Conservation (phyloP, 2,888 invertebrate species). For the Plusia festucae region DNA sequence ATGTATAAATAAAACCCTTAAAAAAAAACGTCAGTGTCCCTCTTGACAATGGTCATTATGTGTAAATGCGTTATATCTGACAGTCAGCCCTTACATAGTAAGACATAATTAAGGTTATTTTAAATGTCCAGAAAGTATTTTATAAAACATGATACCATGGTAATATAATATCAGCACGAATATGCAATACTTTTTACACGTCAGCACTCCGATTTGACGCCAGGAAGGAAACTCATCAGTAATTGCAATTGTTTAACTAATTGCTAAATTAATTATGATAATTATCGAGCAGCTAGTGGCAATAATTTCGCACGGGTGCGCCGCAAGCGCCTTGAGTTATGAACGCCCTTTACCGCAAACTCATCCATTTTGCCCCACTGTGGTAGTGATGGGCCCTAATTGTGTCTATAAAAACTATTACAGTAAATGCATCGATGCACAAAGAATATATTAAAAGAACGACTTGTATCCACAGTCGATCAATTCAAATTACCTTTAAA, state of each 20-base stretch:
- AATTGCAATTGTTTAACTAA: constrained; percentile 56
- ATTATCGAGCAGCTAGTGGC: constrained; percentile 48
- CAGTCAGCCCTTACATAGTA: not conserved
- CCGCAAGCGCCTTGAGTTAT: constrained; percentile 56
- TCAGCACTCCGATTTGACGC: constrained; percentile 46
- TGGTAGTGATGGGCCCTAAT: constrained; percentile 51
- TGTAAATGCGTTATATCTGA: constrained; percentile 6
- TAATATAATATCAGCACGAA: constrained; percentile 35
- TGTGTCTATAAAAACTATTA: constrained; percentile 56
- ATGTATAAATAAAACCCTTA: constrained; percentile 15
- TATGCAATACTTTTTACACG: constrained; percentile 27
- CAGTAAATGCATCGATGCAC: constrained; percentile 52
- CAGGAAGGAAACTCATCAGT: constrained; percentile 35
- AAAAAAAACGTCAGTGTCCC: not conserved
- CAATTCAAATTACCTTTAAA: constrained; percentile 37
- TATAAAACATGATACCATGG: constrained; percentile 3
- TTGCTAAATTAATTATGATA: constrained; percentile 60
- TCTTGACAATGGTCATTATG: constrained; percentile 8
- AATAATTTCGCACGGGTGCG: constrained; percentile 54
- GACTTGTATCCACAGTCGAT: constrained; percentile 33
- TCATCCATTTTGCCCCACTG: constrained; percentile 54
- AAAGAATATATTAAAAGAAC: constrained; percentile 33
- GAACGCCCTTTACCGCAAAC: constrained; percentile 58
- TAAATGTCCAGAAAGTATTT: constrained; percentile 5
- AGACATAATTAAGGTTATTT: not conserved